phyloP scores from a whole-genome alignment of 2,113 vertebrate genomes.

The Orientallactaga bullata region DNA sequence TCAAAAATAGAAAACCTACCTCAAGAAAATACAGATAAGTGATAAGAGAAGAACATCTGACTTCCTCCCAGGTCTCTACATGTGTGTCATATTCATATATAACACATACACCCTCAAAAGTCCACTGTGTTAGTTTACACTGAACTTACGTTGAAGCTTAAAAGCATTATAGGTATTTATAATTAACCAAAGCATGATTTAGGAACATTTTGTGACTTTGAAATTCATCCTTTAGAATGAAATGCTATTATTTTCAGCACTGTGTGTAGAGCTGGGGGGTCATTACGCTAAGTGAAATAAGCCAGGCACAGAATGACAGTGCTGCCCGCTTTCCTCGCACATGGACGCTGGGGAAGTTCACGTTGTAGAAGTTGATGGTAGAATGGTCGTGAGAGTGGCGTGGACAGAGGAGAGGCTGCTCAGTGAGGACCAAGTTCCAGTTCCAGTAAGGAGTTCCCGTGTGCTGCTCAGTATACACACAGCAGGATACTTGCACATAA shows the following conservation, averaged over 20 bases:
- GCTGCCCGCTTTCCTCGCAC: not conserved
- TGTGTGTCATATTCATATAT: too few relatives aligned
- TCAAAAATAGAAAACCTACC: too few relatives aligned
- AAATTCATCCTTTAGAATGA: not conserved
- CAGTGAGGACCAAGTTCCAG: not conserved
- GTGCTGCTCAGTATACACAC: not conserved
- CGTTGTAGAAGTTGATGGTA: not conserved
- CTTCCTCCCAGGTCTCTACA: too few relatives aligned
- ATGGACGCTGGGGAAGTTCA: not conserved
- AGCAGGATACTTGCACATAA: not conserved
- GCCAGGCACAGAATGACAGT: not conserved
- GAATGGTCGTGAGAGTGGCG: not conserved
- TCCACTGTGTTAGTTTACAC: not conserved
- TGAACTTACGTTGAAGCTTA: slow-evolving; percentile 12
- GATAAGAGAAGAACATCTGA: too few relatives aligned
- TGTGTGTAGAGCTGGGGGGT: not conserved
- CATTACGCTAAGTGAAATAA: not conserved
- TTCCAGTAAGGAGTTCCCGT: not conserved
- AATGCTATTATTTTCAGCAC: not conserved
- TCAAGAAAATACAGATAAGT: too few relatives aligned
- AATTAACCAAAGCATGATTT: slow-evolving; percentile 28
- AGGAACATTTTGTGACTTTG: slow-evolving; percentile 33
- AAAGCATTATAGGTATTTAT: slow-evolving; percentile 25
- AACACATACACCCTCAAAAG: not conserved
- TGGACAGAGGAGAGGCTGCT: not conserved